Percentiles rank a stretch among this genome's conserved stretches.
Conservation (phyloP, 2,113 vertebrate species). For the Hydrochoerus hydrochaeris region DNA sequence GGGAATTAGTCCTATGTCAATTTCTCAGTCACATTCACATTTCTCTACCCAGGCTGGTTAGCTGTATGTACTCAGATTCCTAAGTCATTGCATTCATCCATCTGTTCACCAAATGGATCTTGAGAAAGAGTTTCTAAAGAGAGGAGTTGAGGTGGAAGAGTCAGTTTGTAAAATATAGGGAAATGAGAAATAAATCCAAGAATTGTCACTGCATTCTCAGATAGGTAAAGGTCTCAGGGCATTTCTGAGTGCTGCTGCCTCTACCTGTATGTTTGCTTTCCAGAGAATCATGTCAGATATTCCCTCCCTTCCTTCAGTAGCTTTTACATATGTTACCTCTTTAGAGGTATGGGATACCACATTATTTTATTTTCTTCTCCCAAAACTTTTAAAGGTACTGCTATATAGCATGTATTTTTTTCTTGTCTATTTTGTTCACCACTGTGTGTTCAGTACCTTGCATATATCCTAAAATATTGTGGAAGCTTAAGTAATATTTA, state of each 20-base stretch:
- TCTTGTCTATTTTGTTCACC: not conserved
- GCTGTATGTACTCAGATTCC: not conserved
- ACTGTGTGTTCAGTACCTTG: not conserved
- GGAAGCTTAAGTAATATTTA: not conserved
- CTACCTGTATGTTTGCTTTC: not conserved
- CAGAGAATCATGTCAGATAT: not conserved
- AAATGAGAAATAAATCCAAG: not conserved
- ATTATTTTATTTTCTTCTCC: not conserved
- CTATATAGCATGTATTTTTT: not conserved
- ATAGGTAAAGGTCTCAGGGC: no score
- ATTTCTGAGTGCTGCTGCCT: not conserved
- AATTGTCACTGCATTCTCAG: no score
- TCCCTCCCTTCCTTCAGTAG: not conserved
- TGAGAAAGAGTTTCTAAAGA: not conserved
- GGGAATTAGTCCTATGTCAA: not conserved
- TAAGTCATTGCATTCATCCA: not conserved
- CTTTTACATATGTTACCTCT: not conserved
- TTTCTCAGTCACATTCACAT: not conserved
- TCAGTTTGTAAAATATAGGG: not conserved
- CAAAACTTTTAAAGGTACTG: not conserved
- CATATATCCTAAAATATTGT: not conserved
- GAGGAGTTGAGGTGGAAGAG: not conserved
- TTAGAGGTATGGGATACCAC: not conserved
- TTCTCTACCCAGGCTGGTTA: not conserved
- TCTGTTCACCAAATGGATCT: not conserved